A percentile compares a stretch with the other conserved stretches of the same genome.
Conservation (phyloP, 1,140 invertebrate genomes). For the Drosophila ficusphila region DNA sequence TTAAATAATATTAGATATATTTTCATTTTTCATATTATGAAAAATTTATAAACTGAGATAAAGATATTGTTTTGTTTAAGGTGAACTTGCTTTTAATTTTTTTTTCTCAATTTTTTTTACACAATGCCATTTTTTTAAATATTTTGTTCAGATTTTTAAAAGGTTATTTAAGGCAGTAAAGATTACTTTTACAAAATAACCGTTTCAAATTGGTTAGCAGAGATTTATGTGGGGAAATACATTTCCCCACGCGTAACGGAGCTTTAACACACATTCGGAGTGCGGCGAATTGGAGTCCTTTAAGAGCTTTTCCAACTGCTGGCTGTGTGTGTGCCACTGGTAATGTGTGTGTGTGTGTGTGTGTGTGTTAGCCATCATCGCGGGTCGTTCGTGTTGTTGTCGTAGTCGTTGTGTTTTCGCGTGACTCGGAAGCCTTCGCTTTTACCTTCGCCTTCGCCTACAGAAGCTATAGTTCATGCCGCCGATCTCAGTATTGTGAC, state of each 20-base stretch:
- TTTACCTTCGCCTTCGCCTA: constrained; percentile 31
- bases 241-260: background rate
- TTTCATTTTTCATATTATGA: no score
- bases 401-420: constrained; percentile 13
- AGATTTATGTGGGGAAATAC: background rate
- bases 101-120: no score
- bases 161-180: no score
- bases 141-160: no score
- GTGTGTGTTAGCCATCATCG: constrained; percentile 6
- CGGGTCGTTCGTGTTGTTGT: constrained; percentile 31
- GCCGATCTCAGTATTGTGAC: constrained; percentile 62
- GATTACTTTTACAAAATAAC: no score
- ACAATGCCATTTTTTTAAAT: no score
- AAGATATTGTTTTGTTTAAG: no score
- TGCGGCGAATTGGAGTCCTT: constrained; percentile 50
- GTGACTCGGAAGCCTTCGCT: constrained; percentile 48
- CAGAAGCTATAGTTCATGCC: constrained; percentile 20
- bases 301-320: constrained; percentile 8
- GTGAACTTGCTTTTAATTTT: no score
- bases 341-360: background rate
- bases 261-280: constrained; percentile 52
- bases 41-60: background rate
- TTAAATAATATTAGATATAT: no score
- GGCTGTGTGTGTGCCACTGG: background rate
- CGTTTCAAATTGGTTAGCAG: background rate